Conservation (phyloP, 1,140 invertebrate species). For the Adelges cooleyi region DNA sequence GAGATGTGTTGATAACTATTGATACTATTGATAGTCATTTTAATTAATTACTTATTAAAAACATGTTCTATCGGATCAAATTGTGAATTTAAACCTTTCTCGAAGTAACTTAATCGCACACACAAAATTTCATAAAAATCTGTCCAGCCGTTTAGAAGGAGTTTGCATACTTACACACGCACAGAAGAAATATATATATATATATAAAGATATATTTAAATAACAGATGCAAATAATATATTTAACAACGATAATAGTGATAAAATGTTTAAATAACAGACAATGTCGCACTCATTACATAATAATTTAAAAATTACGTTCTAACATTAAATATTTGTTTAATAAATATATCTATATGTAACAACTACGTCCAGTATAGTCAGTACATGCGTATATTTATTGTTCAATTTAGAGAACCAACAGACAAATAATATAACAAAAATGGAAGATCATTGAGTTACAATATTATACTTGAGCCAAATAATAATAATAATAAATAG, state of each 20-base stretch:
- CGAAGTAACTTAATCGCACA: no score
- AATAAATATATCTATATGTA: conserved; percentile 9
- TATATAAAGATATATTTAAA: no score
- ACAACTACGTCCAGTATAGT: conserved; percentile 11
- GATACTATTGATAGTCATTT: no score
- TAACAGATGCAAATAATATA: conserved; percentile 25
- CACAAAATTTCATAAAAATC: no score
- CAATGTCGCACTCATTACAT: neutral
- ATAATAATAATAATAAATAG: neutral
- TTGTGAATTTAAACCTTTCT: no score
- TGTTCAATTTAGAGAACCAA: conserved; percentile 3
- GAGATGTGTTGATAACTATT: no score
- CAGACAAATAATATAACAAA: conserved; percentile 10
- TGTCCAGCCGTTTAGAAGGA: no score
- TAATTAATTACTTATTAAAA: no score
- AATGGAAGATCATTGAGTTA: conserved; percentile 24
- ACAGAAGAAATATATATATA: no score
- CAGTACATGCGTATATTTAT: conserved; percentile 11
- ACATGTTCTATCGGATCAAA: no score
- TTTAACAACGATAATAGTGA: conserved; percentile 20
- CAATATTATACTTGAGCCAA: conserved; percentile 22
- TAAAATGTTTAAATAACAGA: neutral
- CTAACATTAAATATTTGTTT: neutral
- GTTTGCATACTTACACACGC: no score
- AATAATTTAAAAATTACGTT: conserved; percentile 14